Evolutionary conservation across 2,888 invertebrate genomes (phyloP), one percentile per base, ranked within the genome.

Genomic region (Cetonia aurata): DNA sequence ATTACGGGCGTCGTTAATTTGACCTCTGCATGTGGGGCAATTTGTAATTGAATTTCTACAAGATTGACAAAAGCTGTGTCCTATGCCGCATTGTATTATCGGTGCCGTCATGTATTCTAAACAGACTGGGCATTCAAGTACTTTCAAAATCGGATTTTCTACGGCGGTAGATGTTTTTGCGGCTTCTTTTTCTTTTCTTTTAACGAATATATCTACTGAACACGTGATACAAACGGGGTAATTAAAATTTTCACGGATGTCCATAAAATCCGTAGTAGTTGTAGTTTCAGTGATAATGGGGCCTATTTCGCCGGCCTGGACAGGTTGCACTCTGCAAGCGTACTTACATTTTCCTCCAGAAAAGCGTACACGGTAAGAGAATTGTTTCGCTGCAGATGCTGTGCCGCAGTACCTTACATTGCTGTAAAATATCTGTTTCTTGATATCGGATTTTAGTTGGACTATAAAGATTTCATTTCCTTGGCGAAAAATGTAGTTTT

Each of bases 61-160:
- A 10, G 25, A 15, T 13, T 69, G 67, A 72, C 84, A 84, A 37
- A 84, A 78, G 70, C 81, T 81, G 71, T 84, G 84, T 3, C 83
- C 83, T 1, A 74, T 75, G 1, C 74, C 55, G 73, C 84, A 84
- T 73, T 82, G 81, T 48, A 74, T 78, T 67, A 84, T 84, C 0
- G 83, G 83, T 1, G 83, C 80, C 2, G 80, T 73, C 79, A 83
- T 81, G 59, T 81, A 80, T 19, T 81, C 79, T 48, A 81, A 75
- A 72, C 83, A 83, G 8, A 83, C 78, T 0, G 82, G 83, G 73
- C 83, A 83, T 74, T 83, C 83, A 3, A 83, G 56, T 33, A 72
- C 69, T n/a, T 60, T 65, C 33, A 77, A 44, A 25, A 25, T 25
- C 4, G 25, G 25, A 25, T 25, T 25, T 25, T 25, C 25, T 25